Evolutionary conservation across 2,113 vertebrate genomes (phyloP).

Genomic region (Ictalurus furcatus): DNA sequence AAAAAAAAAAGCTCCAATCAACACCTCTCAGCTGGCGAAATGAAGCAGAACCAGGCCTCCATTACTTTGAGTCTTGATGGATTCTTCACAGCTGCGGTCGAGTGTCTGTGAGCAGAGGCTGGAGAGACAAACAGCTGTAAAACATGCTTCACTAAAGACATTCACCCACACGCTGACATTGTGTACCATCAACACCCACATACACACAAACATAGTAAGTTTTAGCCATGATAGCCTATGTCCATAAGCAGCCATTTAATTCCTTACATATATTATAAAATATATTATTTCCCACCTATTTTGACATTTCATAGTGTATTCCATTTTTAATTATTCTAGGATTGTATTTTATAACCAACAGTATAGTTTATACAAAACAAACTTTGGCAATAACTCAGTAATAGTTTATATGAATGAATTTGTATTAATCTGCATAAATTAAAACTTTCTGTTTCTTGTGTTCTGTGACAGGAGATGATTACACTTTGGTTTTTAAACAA

Average conservation of each 20-base stretch:
- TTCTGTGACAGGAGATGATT: not conserved
- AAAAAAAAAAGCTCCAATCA: conserved; percentile 64
- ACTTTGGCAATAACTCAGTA: not conserved
- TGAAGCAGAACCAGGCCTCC: conserved; percentile 74
- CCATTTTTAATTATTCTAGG: not conserved
- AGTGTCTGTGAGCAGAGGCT: conserved; percentile 65
- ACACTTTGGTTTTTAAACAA: not conserved
- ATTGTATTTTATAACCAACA: not conserved
- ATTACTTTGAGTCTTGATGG: conserved; percentile 74
- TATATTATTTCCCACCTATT: not conserved
- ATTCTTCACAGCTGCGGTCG: conserved; percentile 69
- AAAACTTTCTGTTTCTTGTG: not conserved
- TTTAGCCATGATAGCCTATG: too few species aligned
- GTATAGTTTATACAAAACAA: too few species aligned
- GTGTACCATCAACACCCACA: conserved; percentile 38
- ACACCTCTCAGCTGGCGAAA: conserved; percentile 72
- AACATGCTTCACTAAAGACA: conserved; percentile 54
- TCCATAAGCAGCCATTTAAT: not conserved
- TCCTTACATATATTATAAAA: not conserved
- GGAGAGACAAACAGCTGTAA: conserved; percentile 60
- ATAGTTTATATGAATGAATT: not conserved
- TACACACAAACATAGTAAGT: conserved; percentile 12
- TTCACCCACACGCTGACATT: conserved; percentile 39
- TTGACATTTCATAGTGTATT: not conserved
- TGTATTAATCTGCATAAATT: not conserved